Evolutionary conservation across 2,113 vertebrate genomes (phyloP), one percentile per base, ranked within the genome.

Genomic region (Thermophis baileyi): DNA sequence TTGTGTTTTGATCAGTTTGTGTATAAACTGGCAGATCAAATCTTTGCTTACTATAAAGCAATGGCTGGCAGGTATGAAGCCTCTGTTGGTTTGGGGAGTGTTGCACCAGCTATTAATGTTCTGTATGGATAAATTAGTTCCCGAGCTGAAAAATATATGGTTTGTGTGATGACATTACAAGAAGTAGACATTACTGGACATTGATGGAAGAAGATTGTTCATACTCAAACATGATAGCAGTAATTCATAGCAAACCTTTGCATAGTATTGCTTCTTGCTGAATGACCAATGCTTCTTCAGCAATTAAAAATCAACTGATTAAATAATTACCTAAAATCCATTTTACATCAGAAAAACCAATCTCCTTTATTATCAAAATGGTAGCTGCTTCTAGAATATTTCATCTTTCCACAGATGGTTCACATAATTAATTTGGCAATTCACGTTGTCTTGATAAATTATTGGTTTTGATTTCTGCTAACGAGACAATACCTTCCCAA

Each of bases 1-100:
- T 98, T 99, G 95, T 99, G 99, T 97, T 99, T 99, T 95, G 99
- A 99, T 97, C 99, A 99, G 96, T 99, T 99, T 97, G 99, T 99
- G 92, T 99, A 99, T 98, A 99, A 99, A 97, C 96, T 99, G 96
- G 99, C 99, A 1, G 99, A 99, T 97, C 99, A 99, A 97, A 99
- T 99, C 97, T 99, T 99, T 96, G 99, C 99, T 92, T 99, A 99
- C 97, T 99, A 99, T 96, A 99, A 99, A 98, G 99, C 99, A 69
- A 99, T 99, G 99, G 98, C 99, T 24, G 99, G 99, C 97, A 99
- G 99, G 99, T 99, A 98, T 54, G 97, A 94, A 57, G 95, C 24
- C 35, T 85, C 88, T 53, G 3, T 87, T 94, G 91, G 69, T 74
- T 6, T 95, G 40, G 51, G 35, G 20, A 49, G 30, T 46, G 46